Evolutionary conservation across 2,797 vertebrate species (phyloP), one percentile per base, ranked within the genome.

Genomic region (Aotus griseimembra): DNA sequence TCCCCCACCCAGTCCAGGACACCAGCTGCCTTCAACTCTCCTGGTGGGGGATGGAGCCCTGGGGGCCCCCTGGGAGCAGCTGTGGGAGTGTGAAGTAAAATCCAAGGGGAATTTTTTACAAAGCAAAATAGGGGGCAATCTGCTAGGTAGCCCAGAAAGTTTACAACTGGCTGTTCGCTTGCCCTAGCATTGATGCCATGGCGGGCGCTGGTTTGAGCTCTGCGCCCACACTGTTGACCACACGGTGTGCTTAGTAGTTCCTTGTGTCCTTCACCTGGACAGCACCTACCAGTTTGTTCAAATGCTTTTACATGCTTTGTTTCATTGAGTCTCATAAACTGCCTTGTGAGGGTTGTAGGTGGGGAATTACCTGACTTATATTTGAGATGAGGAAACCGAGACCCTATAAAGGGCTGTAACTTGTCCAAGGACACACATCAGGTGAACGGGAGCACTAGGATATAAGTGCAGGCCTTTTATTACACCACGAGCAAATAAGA

Each of bases 11-110:
- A 30, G 22, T n/a, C 61, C 50, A 61, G 24, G 80, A 46, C 75
- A 52, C 61, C 30, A n/a, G 82, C 81, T 90, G 41, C n/a, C 61
- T 52, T 94, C 72, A 67, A 44, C 14, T 24, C 28, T 94, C 19
- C 83, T 30, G 13, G 30, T 93, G 33, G n/a, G 50, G 33, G 33
- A 48, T 89, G 19, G 93, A 52, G 55, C 88, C 41, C 90, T 94
- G 33, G 82, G 57, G 55, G 17, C 15, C 11, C 30, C 41, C 72
- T 33, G 36, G 52, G 72, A 85, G 44, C 88, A 91, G 72, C 86
- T 86, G 41, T 93, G 55, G 80, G 72, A 12, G 19, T 91, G 17
- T 93, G 80, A 86, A 83, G 95, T 76, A n/a, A 95, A 83, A 88
- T 75, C 41, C 50, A 58, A 30, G 70, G 75, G 46, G 85, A 76